Base-by-base conservation (phyloP, 2,888 invertebrate genomes). In the Ashinkailepas kermadecensis region DNA sequence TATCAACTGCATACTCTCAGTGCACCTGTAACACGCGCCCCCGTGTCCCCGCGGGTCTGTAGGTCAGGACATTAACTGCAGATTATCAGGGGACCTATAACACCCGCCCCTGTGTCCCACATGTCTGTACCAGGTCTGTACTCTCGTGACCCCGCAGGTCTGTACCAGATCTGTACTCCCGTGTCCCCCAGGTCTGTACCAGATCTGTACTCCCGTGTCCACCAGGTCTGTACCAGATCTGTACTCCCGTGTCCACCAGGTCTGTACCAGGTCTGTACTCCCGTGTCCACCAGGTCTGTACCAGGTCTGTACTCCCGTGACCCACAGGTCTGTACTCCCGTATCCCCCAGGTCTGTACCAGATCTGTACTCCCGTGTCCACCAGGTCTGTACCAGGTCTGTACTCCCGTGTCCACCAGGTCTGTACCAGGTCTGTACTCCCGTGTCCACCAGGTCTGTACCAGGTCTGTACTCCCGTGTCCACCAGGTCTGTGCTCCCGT, bases 101-200 rank as follows among this genome's bases (percentile, higher is more conserved):
- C n/a, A n/a, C n/a, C n/a, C n/a, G n/a, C n/a, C n/a, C n/a, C n/a
- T n/a, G n/a, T n/a, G n/a, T n/a, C n/a, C n/a, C n/a, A n/a, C n/a
- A n/a, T n/a, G 58, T 58, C 58, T 58, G 58, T 58, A 58, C n/a
- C n/a, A n/a, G n/a, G n/a, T n/a, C n/a, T n/a, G n/a, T n/a, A n/a
- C n/a, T n/a, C n/a, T n/a, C n/a, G n/a, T n/a, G 10, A 58, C 58
- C 58, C 58, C 58, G 9, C 58, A 58, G 58, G 58, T 67, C 21
- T n/a, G 23, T 67, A 21, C 67, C 9, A 23, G 18, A 25, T 13
- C 25, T n/a, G 25, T 23, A n/a, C 25, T 25, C 10, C 7, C 13
- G 67, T 25, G 67, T 67, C 13, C 23, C 7, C 25, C 82, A 82
- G 82, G 81, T 15, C 85, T 88, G 9, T 86, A 85, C 82, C 82